These are phyloP conservation scores for Furcula furcula DNA, from an alignment of 2,888 invertebrate species.

Conservation along the genomic window DNA sequence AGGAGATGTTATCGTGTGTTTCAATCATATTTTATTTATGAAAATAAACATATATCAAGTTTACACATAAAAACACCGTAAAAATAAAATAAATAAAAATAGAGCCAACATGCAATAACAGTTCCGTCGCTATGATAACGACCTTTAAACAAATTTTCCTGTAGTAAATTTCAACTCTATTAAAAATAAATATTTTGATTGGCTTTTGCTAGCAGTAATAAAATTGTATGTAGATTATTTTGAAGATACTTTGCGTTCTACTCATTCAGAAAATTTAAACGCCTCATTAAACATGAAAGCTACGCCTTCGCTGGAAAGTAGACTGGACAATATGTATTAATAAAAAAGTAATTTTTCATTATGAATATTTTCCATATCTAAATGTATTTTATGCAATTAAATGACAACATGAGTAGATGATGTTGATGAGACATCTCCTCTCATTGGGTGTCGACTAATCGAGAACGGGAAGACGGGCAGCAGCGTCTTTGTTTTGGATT, in stretches of 20 bases:
- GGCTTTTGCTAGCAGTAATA: conserved; percentile 17
- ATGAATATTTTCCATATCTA: no score
- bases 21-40: background rate
- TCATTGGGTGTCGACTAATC: no score
- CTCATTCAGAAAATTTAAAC: background rate
- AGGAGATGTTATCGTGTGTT: background rate
- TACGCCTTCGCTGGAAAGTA: no score
- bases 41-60: background rate
- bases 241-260: conserved; percentile 2
- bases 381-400: no score
- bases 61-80: background rate
- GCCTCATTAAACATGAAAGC: no score
- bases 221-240: conserved; percentile 10
- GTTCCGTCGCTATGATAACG: conserved; percentile 11
- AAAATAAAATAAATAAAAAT: background rate
- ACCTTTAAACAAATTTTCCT: conserved; percentile 19
- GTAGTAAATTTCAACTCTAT: conserved; percentile 11
- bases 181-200: conserved; percentile 14
- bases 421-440: no score
- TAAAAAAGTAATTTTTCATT: no score
- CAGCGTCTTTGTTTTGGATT: no score
- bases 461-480: no score
- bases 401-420: no score
- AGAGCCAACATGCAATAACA: background rate
- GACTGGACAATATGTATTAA: no score